Percentiles rank a stretch among this genome's conserved stretches.
Conservation (phyloP, 2,888 invertebrate species). For the Bembecia ichneumoniformis region DNA sequence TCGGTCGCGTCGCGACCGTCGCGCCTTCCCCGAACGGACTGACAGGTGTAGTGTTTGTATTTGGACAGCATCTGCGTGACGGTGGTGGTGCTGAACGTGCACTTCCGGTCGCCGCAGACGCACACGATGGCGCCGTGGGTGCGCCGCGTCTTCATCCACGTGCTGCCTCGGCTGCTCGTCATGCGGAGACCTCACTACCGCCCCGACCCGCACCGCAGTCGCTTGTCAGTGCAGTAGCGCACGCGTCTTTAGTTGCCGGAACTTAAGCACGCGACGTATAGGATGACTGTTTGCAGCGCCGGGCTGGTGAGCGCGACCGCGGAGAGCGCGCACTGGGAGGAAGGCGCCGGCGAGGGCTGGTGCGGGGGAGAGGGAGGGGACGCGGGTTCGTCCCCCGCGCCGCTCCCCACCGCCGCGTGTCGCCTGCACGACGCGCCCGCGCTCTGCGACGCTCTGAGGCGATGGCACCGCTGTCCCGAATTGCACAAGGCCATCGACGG, state of each 20-base stretch:
- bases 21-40: too few relatives aligned
- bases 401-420: constrained; percentile 72
- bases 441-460: constrained; percentile 76
- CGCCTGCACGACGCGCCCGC: constrained; percentile 66
- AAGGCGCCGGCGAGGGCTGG: constrained; percentile 21
- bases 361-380: constrained; percentile 18
- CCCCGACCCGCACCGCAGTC: constrained; percentile 73
- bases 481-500: constrained; percentile 94
- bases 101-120: constrained; percentile 97
- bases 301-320: constrained; percentile 29
- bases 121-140: constrained; percentile 99
- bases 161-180: constrained; percentile 92
- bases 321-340: constrained; percentile 19
- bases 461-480: constrained; percentile 93
- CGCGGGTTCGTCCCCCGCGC: constrained; percentile 17
- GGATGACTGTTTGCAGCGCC: constrained; percentile 24
- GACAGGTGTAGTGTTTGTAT: too few relatives aligned
- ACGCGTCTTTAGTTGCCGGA: constrained; percentile 9
- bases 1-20: too few relatives aligned
- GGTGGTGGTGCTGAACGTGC: constrained; percentile 96
- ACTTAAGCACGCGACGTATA: neutral
- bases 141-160: constrained; percentile 94
- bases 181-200: constrained; percentile 88
- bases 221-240: constrained; percentile 41
- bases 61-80: constrained; percentile 92